These are phyloP conservation scores for Montipora foliosa DNA, from an alignment of 64 coral and sea anemone species.

Conservation along the genomic window DNA sequence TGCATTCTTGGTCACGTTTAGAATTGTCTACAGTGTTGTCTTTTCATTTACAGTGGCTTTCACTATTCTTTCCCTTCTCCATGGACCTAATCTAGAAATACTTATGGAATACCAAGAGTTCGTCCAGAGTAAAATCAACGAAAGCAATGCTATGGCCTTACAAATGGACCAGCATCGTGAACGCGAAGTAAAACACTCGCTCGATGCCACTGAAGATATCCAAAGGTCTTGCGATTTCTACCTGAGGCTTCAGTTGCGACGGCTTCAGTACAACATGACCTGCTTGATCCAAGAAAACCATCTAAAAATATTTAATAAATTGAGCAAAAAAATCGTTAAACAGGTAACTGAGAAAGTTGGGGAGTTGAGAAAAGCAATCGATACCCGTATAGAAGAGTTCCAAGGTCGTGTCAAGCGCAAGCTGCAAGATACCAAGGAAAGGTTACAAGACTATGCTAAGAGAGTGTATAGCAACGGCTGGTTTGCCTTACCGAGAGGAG, in stretches of 20 bases:
- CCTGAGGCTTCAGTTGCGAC: constrained; percentile 55
- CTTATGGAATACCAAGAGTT: constrained; percentile 67
- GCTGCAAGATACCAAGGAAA: constrained; percentile 22
- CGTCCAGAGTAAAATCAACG: constrained; percentile 46
- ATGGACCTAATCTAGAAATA: constrained; percentile 70
- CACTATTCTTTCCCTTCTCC: constrained; percentile 64
- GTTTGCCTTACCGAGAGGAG: constrained; percentile 64
- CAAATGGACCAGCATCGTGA: constrained; percentile 87
- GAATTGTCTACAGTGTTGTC: constrained; percentile 66
- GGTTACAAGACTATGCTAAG: constrained; percentile 26
- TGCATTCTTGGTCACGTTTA: constrained; percentile 50
- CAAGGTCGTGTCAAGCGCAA: constrained; percentile 33
- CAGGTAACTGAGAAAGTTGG: constrained; percentile 60
- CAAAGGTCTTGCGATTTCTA: constrained; percentile 81
- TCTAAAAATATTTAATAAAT: constrained; percentile 79
- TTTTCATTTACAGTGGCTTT: constrained; percentile 74
- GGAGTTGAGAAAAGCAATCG: constrained; percentile 45
- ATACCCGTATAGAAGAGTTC: constrained; percentile 35
- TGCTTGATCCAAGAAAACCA: constrained; percentile 78
- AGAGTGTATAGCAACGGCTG: constrained; percentile 72
- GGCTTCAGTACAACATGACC: constrained; percentile 68
- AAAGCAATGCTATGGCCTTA: constrained; percentile 66
- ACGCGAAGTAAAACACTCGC: constrained; percentile 54
- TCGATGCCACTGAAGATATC: constrained; percentile 72
- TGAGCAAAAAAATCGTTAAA: constrained; percentile 63